Conservation (phyloP, 2,113 vertebrate genomes). For the Heterocephalus glaber region DNA sequence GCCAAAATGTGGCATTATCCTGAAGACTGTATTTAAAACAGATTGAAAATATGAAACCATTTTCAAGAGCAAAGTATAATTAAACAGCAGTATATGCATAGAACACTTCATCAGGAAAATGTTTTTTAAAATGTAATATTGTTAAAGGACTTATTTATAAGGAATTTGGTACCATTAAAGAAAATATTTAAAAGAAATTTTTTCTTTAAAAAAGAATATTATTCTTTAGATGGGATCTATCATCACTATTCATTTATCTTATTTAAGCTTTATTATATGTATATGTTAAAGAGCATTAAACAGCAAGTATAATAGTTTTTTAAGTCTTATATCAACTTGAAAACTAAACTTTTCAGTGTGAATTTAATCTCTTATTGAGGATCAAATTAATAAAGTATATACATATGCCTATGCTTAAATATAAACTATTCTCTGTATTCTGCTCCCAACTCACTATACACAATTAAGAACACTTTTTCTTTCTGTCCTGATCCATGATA, state of each 20-base stretch:
- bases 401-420: not conserved
- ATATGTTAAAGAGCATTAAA: constrained; percentile 8
- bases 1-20: constrained; percentile 58
- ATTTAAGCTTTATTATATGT: constrained; percentile 46
- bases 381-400: constrained; percentile 48
- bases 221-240: not conserved
- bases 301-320: not conserved
- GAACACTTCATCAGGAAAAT: constrained; percentile 38
- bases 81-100: constrained; percentile 64
- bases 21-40: constrained; percentile 73
- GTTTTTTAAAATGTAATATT: not conserved
- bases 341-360: not conserved
- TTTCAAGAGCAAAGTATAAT: constrained; percentile 50
- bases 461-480: not conserved
- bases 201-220: not conserved
- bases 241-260: constrained; percentile 44
- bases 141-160: constrained; percentile 61
- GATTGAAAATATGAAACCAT: constrained; percentile 26
- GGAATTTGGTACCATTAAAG: not conserved
- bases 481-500: constrained; percentile 44
- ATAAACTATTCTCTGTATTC: not conserved
- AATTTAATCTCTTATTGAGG: constrained; percentile 41
- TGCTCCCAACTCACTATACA: not conserved
- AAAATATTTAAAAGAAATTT: constrained; percentile 29
- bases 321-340: constrained; percentile 37